Evolutionary conservation across 2,888 invertebrate species (phyloP).

Genomic region (Dryadula phaetusa): DNA sequence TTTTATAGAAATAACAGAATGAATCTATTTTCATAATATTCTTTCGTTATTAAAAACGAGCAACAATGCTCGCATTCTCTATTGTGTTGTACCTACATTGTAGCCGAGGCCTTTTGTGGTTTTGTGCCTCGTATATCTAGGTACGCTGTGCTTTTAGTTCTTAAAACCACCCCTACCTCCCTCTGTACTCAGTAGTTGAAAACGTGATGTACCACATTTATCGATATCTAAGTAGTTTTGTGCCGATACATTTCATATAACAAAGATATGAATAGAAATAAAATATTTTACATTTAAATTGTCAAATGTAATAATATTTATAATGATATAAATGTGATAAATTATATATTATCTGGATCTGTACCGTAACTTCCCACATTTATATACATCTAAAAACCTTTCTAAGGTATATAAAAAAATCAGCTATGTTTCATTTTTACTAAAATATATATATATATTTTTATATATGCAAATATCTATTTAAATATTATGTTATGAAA

Average conservation of each 20-base stretch:
- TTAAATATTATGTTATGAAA: not conserved
- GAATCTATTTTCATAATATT: slow-evolving; percentile 49
- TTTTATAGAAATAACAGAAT: slow-evolving; percentile 37
- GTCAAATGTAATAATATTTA: too few species aligned
- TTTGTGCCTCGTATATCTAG: slow-evolving; percentile 57
- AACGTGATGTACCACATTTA: slow-evolving; percentile 48
- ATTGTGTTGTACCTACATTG: slow-evolving; percentile 57
- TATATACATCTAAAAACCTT: not conserved
- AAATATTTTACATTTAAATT: too few species aligned
- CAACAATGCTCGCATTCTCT: slow-evolving; percentile 57
- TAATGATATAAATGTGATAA: too few species aligned
- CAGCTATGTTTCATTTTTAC: not conserved
- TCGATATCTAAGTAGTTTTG: slow-evolving; percentile 35
- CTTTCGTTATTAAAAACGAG: slow-evolving; percentile 52
- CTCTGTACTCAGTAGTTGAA: slow-evolving; percentile 49
- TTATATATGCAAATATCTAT: too few species aligned
- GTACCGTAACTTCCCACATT: not conserved
- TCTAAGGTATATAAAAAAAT: not conserved
- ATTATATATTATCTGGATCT: not conserved
- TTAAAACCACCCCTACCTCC: slow-evolving; percentile 62
- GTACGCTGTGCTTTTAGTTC: slow-evolving; percentile 75
- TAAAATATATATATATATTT: not conserved
- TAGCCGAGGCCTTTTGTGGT: slow-evolving; percentile 73
- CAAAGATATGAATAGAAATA: not conserved
- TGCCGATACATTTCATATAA: not conserved